Evolutionary conservation across 2,797 vertebrate genomes (phyloP).

Genomic region (Chelidonichthys spinosus): DNA sequence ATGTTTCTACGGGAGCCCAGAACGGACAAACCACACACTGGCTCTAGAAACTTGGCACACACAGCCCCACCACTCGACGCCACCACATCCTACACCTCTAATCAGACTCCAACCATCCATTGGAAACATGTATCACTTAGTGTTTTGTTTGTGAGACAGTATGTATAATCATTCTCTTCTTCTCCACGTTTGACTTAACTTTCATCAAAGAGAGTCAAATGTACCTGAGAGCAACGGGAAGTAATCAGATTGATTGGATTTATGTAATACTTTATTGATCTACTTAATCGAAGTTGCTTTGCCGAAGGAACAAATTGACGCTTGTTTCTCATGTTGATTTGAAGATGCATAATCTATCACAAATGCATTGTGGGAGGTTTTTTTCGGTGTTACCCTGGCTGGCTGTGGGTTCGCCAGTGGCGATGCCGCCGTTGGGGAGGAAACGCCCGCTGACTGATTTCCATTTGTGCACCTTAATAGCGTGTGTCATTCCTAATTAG

Average conservation of each 20-base stretch:
- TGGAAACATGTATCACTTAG: neutral
- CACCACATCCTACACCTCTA: too few relatives aligned
- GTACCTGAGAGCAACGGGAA: neutral
- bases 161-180: neutral
- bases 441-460: slow-evolving; percentile 65
- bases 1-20: too few relatives aligned
- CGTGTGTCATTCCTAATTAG: slow-evolving; percentile 80
- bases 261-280: neutral
- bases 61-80: too few relatives aligned
- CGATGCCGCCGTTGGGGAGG: slow-evolving; percentile 10
- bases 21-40: too few relatives aligned
- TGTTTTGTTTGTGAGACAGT: neutral
- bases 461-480: slow-evolving; percentile 75
- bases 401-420: slow-evolving; percentile 4
- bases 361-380: slow-evolving; percentile 43
- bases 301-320: neutral
- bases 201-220: neutral
- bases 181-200: too few relatives aligned
- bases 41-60: too few relatives aligned
- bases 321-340: neutral
- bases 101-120: neutral
- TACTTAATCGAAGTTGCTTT: neutral
- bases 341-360: neutral
- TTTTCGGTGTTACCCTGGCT: neutral
- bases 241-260: slow-evolving; percentile 15